Evolutionary conservation across 2,797 vertebrate species (phyloP), one percentile per base, ranked within the genome.

Genomic region (Decapterus maruadsi): DNA sequence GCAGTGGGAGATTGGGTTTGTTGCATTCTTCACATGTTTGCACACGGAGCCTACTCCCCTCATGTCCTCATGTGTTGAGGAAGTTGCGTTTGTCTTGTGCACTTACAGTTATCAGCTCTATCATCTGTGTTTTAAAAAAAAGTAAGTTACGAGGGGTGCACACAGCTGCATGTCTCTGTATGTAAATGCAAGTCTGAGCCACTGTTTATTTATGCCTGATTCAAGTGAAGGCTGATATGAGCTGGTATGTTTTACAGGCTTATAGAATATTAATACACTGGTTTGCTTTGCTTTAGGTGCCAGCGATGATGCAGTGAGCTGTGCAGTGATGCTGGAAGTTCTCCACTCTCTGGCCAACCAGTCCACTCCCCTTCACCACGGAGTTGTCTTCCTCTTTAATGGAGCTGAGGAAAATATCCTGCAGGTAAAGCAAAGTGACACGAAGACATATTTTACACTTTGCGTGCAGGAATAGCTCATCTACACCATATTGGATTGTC

Each of bases 281-380:
- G 19, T 82, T 43, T 77, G 56, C 29, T 86, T 86, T 72, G 70
- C 81, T 80, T 84, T 78, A 99, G 98, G 98, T 89, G 98, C 98
- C 91, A 99, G 98, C 66, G 98, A 99, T 53, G 98, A 99, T 70
- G 98, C 98, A 3, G 97, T 99, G 79, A 99, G 98, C 92, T 99
- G 98, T 68, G 97, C 98, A 2, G 97, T 99, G 84, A 97, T 99
- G 97, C 93, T 99, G 87, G 98, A 99, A 92, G 97, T 99, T 84
- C 95, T 99, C 64, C 95, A 94, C 14, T 95, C 95, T 2, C 89
- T 99, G 81, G 96, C 97, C 38, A 95, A 95, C 68, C 96, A 96
- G 66, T 93, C 97, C 4, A 93, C 94, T 11, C 92, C 96, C 60
- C 93, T 99, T 72, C 95, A 86, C 26, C 97, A 99, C 22, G 97